Evolutionary conservation across 2,797 vertebrate genomes (phyloP).

Genomic region (Gadopsis bispinosus): DNA sequence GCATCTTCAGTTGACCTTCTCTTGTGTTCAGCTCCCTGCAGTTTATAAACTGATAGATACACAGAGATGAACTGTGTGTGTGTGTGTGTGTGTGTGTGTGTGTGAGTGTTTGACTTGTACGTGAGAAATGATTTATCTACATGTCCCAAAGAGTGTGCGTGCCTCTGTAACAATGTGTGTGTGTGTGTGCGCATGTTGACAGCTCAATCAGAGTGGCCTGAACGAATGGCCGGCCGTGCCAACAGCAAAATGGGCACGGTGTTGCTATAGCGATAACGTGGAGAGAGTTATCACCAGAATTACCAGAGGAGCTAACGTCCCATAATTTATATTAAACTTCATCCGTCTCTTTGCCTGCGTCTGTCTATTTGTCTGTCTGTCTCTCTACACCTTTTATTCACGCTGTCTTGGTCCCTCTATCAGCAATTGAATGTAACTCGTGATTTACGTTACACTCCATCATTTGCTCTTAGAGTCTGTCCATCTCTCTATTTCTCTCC

Average conservation of each 20-base stretch:
- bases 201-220: slow-evolving; percentile 79
- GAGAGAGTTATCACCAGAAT: slow-evolving; percentile 77
- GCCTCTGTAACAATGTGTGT: slow-evolving; percentile 39
- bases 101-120: slow-evolving; percentile 23
- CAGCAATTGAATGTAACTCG: slow-evolving; percentile 15
- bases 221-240: slow-evolving; percentile 74
- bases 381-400: slow-evolving; percentile 39
- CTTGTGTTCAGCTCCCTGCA: slow-evolving; percentile 49
- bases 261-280: slow-evolving; percentile 75
- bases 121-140: slow-evolving; percentile 66
- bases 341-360: slow-evolving; percentile 54
- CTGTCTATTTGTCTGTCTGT: slow-evolving; percentile 39
- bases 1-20: slow-evolving; percentile 74
- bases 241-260: slow-evolving; percentile 67
- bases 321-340: slow-evolving; percentile 71
- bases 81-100: not conserved
- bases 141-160: slow-evolving; percentile 41
- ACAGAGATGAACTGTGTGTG: slow-evolving; percentile 47
- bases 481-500: slow-evolving; percentile 3
- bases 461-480: slow-evolving; percentile 18
- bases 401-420: slow-evolving; percentile 6
- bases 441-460: slow-evolving; percentile 31
- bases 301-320: slow-evolving; percentile 75
- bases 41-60: slow-evolving; percentile 61
- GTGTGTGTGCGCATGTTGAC: slow-evolving; percentile 61